A percentile compares a stretch with the other conserved stretches of the same genome.
Evolutionary conservation across 1,140 invertebrate genomes (phyloP).

Genomic region (Probaryconus sp.): DNA sequence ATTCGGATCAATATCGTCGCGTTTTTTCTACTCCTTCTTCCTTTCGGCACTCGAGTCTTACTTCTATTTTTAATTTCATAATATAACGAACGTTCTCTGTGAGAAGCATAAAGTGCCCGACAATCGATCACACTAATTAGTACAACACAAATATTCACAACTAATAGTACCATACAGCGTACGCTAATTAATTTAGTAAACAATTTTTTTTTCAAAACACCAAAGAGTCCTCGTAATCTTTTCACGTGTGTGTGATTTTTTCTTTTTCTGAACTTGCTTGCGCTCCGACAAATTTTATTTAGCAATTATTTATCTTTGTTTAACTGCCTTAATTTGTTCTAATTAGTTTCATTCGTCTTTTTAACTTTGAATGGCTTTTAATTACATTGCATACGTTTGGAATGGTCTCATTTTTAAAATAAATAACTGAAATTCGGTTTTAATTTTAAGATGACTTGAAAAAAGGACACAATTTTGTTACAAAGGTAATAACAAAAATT

Average conservation of each 20-base stretch:
- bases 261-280: background rate
- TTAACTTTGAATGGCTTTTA: too few species aligned
- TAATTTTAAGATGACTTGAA: too few species aligned
- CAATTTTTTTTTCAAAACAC: background rate
- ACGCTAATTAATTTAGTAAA: background rate
- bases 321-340: too few species aligned
- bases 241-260: background rate
- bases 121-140: constrained; percentile 35
- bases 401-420: too few species aligned
- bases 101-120: background rate
- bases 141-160: constrained; percentile 9
- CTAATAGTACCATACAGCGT: background rate
- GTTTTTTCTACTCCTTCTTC: background rate
- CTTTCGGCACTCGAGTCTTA: background rate
- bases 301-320: too few species aligned
- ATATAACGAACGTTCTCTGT: background rate
- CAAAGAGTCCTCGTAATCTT: background rate
- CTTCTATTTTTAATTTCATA: constrained; percentile 8
- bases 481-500: too few species aligned
- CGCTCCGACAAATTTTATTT: too few species aligned
- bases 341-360: background rate
- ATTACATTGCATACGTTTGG: too few species aligned
- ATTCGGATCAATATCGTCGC: background rate
- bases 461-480: too few species aligned
- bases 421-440: too few species aligned